Evolutionary conservation across 2,888 invertebrate species (phyloP).

Genomic region (Dromius quadrimaculatus): DNA sequence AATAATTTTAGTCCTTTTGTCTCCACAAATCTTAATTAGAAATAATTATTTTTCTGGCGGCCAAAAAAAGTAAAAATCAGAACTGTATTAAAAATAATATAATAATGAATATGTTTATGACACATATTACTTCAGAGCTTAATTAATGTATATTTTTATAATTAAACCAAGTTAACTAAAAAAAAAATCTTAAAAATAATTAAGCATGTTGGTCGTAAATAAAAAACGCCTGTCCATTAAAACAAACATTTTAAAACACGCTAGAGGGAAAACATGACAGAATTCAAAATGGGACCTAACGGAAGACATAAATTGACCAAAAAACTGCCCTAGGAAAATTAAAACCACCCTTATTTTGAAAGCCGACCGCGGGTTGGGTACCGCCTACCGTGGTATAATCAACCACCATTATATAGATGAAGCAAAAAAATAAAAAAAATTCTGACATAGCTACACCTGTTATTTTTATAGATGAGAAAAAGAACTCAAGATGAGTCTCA

Average conservation of each 20-base stretch:
- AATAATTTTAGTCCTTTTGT: too few relatives aligned
- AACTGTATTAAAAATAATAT: constrained; percentile 43
- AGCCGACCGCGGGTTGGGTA: constrained; percentile 54
- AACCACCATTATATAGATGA: constrained; percentile 54
- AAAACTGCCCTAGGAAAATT: constrained; percentile 56
- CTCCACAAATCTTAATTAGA: too few relatives aligned
- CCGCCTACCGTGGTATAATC: constrained; percentile 57
- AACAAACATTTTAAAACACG: constrained; percentile 44
- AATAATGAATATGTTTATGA: constrained; percentile 50
- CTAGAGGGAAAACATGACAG: constrained; percentile 25
- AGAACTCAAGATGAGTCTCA: background rate
- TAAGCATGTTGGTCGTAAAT: constrained; percentile 36
- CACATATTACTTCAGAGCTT: constrained; percentile 11
- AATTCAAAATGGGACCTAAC: constrained; percentile 59
- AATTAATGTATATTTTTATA: constrained; percentile 49
- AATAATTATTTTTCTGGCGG: background rate
- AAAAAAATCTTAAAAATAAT: constrained; percentile 35
- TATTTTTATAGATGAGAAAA: background rate
- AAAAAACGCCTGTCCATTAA: constrained; percentile 22
- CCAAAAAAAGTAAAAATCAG: too few relatives aligned
- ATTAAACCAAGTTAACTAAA: constrained; percentile 33
- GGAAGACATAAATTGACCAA: constrained; percentile 60
- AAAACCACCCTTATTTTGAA: constrained; percentile 59
- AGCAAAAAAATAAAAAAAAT: constrained; percentile 40
- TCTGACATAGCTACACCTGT: constrained; percentile 18